Evolutionary conservation across 2,797 vertebrate species (phyloP), one percentile per base, ranked within the genome.

Genomic region (Australoheros facetus): DNA sequence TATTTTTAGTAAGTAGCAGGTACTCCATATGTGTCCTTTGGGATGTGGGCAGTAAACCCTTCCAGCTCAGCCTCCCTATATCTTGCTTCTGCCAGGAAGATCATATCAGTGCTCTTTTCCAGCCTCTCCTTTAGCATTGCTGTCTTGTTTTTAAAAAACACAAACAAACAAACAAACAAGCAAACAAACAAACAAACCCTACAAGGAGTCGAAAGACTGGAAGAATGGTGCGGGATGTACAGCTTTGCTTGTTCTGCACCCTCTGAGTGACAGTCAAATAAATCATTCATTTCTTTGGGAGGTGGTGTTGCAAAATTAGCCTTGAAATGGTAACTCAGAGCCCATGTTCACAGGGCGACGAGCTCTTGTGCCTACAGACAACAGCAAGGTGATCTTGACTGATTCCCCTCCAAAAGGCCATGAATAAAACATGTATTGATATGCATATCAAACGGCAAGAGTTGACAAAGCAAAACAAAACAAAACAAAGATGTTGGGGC

Each of bases 361-460:
- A 28, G 71, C 72, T 58, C 57, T 77, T 80, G 71, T 75, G 82
- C 72, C 73, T 59, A 73, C 58, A 87, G 80, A 89, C 82, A 89
- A 89, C 77, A 73, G 84, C 85, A 82, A 90, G 86, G 90, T 89
- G 85, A 88, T 88, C 82, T 89, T 77, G 72, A 85, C 87, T 84
- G 85, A 88, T 93, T 93, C 84, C 58, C 39, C 75, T 91, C 85
- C 75, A 81, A 85, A 86, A 80, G 83, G 3, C 14, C 81, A 95
- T 95, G 92, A 96, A 96, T 96, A 95, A 95, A 95, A 95, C 93
- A 96, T 96, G 89, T 79, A 54, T 83, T 83, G 88, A 94, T 95
- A 93, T 95, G 88, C 92, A 94, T 92, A 94, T 95, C 93, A 93
- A 94, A 94, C 88, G 82, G 82, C 90, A 76, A 88, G 86, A 87